A percentile compares a stretch with the other conserved stretches of the same genome.
phyloP scores from a whole-genome alignment of 2,888 invertebrate genomes.

The Hedya salicella region DNA sequence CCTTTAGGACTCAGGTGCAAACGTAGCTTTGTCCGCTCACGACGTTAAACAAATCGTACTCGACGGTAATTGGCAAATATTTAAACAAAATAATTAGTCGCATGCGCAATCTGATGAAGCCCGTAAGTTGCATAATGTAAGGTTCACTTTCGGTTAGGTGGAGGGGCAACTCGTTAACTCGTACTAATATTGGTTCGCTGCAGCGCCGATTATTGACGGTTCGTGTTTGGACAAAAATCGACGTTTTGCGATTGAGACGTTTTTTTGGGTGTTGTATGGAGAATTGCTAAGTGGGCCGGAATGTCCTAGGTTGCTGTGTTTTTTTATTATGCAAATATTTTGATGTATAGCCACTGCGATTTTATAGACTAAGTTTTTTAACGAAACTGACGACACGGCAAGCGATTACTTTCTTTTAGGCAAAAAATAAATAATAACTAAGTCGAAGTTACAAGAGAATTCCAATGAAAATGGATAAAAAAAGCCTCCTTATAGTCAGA shows the following conservation, averaged over 20 bases:
- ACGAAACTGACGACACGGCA: too few species aligned
- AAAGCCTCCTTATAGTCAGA: too few species aligned
- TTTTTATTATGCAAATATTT: background rate
- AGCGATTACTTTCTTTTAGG: too few species aligned
- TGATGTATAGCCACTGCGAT: too few species aligned
- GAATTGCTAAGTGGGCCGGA: constrained; percentile 9
- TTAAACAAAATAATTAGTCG: constrained; percentile 60
- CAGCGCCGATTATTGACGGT: constrained; percentile 44
- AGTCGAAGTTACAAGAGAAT: too few species aligned
- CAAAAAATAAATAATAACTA: too few species aligned
- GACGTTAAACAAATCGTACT: constrained; percentile 51
- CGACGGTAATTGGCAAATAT: constrained; percentile 59
- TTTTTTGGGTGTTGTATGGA: constrained; percentile 18
- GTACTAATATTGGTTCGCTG: constrained; percentile 44
- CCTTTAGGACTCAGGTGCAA: constrained; percentile 16
- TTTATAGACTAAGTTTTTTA: too few species aligned
- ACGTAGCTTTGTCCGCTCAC: constrained; percentile 27
- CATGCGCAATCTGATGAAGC: constrained; percentile 40
- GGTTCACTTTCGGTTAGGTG: constrained; percentile 45
- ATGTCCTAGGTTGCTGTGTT: background rate
- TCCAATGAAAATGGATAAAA: too few species aligned
- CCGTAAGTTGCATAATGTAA: constrained; percentile 43
- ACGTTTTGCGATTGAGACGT: constrained; percentile 29
- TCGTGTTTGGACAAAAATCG: constrained; percentile 43
- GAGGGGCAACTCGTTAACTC: constrained; percentile 42